Evolutionary conservation across 2,797 vertebrate genomes (phyloP), one percentile per base, ranked within the genome.

Genomic region (Molossus alvarezi): DNA sequence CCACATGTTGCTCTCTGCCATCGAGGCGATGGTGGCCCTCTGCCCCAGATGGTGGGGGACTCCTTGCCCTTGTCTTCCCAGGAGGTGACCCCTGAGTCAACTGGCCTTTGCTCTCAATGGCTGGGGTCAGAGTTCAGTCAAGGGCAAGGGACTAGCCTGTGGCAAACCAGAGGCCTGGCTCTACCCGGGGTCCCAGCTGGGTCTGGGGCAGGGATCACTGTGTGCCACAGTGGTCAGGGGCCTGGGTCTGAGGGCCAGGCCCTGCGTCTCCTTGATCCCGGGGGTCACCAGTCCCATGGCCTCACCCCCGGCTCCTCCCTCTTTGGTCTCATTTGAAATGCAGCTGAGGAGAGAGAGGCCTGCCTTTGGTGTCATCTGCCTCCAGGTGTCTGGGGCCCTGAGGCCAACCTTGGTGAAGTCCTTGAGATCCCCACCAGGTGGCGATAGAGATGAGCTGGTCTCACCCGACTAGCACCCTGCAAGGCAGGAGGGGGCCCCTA

Each of bases 341-440:
- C 18, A 69, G 11, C 55, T 20, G 71, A 92, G 65, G 27, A 33
- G 11, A 12, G 7, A 72, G 9, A 72, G 8, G 18, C 17, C 58
- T 37, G 29, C 23, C 23, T 18, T 67, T 17, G 55, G 20, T 55
- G 84, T 73, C 72, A 51, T 33, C 23, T 20, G 45, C n/a, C 45
- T 86, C 23, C 55, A 3, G 51, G 33, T 11, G 3, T n/a, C 25
- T 9, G 77, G 60, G 67, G 41, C 53, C 12, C 33, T 4, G 45
- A 75, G 80, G 58, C 51, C 65, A 29, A 48, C 41, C 25, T 48
- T 67, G 73, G 41, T 4, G 37, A 85, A 91, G 75, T 80, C 69
- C 65, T 91, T 3, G 1, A 64, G 82, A 37, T 6, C 4, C 20
- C 97, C 95, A 95, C 88, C 85, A 97, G 96, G 83, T 95, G 97